phyloP scores from a whole-genome alignment of 2,888 invertebrate species.

The Cantharis lateralis region DNA sequence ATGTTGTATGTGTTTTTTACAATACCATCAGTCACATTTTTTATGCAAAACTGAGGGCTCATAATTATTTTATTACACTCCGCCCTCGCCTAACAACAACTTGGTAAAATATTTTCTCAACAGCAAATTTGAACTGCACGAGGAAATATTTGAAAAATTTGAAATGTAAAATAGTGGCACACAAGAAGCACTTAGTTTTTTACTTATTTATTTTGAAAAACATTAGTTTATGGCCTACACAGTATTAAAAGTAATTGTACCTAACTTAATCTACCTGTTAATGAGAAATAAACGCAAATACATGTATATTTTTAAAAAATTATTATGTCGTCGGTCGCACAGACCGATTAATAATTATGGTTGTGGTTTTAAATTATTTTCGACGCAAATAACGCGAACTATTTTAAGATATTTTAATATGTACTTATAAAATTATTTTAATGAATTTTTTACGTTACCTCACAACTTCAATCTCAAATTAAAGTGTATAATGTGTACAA shows the following conservation, averaged over 20 bases:
- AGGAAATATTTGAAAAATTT: neutral
- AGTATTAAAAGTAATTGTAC: constrained; percentile 38
- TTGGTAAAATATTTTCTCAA: neutral
- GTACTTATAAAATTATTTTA: neutral
- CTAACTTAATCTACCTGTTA: constrained; percentile 32
- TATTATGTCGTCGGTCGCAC: constrained; percentile 34
- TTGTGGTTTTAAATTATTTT: constrained; percentile 27
- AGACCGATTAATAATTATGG: constrained; percentile 25
- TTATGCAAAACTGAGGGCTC: neutral
- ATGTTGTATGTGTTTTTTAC: neutral
- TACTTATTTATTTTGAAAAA: constrained; percentile 32
- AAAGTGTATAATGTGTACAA: neutral
- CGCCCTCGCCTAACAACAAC: neutral
- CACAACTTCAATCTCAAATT: neutral
- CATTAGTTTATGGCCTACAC: constrained; percentile 37
- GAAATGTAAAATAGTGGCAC: neutral
- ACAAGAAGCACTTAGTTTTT: constrained; percentile 3
- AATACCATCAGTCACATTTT: neutral
- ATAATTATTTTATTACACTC: neutral
- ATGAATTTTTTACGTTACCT: neutral
- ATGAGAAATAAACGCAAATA: constrained; percentile 31
- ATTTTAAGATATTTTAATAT: neutral
- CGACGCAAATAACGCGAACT: neutral
- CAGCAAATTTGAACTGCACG: neutral
- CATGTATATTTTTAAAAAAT: constrained; percentile 37